Base-by-base conservation (phyloP, 1,140 invertebrate species). In the Lasioglossum baleicum region DNA sequence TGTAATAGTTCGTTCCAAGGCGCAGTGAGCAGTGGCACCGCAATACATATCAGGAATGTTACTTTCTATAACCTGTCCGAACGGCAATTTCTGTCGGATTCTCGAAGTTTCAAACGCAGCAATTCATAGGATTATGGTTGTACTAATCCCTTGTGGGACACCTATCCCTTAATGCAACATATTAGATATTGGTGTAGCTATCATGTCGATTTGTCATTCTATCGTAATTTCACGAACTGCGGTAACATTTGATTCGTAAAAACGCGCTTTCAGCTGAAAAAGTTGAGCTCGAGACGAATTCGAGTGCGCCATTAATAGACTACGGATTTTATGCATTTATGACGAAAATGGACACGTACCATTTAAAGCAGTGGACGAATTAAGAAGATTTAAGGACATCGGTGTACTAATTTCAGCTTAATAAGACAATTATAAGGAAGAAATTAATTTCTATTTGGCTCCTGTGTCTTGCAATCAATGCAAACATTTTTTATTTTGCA, bases 111-210 rank as follows among this genome's bases (percentile, higher is more conserved):
- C 69, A n/a, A 48, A 69, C 48, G 44, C 65, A 78, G 26, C 72
- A 78, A 73, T 78, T 78, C 76, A 73, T 78, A 10, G 69, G 69
- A 78, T 78, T 73, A 78, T 40, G 35, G 48, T 13, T 51, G 20
- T 56, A 51, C 15, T 78, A 73, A 78, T 78, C 69, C 42, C 60
- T 40, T 48, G 22, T 7, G 17, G 48, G 22, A 31, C 40, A 65
- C 65, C 58, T n/a, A 11, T 48, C 31, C 44, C 35, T 78, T 78
- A 71, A 75, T 64, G 20, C 48, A 20, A 5, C n/a, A 15, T 26
- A 42, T 78, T 22, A 78, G n/a, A 3, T 20, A 53, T 56, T 64
- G 60, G 68, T 56, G 31, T 31, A 64, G 2, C 22, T n/a, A 64
- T 78, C 44, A 31, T 26, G n/a, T 63, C 60, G 20, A 26, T 61